These are phyloP conservation scores for Lota lota DNA, from an alignment of 2,113 vertebrate species.

Conservation along the genomic window DNA sequence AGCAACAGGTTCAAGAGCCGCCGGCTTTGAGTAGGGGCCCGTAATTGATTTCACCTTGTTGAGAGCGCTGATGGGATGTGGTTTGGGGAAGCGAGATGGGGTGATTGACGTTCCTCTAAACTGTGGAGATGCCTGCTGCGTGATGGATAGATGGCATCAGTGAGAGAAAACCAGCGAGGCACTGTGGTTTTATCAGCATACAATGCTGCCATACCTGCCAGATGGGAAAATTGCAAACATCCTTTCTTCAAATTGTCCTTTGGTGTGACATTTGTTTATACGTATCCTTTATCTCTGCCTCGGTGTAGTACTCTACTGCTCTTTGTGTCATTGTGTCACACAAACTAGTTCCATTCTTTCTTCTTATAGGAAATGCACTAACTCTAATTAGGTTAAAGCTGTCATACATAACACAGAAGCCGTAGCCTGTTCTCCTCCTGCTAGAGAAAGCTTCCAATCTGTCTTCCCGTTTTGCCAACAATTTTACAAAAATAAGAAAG, in stretches of 20 bases:
- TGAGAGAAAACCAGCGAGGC: constrained; percentile 38
- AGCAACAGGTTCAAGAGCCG: constrained; percentile 59
- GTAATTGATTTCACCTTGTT: constrained; percentile 69
- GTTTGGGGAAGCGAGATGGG: constrained; percentile 5
- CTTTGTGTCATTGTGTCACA: constrained; percentile 29
- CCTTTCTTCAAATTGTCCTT: background rate
- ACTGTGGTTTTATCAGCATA: constrained; percentile 50
- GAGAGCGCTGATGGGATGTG: constrained; percentile 27
- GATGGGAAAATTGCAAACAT: constrained; percentile 1
- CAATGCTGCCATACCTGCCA: constrained; percentile 22
- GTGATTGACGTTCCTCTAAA: constrained; percentile 47
- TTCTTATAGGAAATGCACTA: too few species aligned
- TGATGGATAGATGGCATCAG: constrained; percentile 52
- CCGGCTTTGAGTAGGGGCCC: constrained; percentile 17
- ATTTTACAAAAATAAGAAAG: constrained; percentile 48
- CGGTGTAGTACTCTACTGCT: constrained; percentile 52
- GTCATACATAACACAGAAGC: too few species aligned
- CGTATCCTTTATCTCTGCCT: constrained; percentile 19
- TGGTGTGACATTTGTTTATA: background rate
- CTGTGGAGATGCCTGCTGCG: constrained; percentile 38
- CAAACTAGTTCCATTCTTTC: too few species aligned
- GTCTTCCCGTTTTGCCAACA: constrained; percentile 24
- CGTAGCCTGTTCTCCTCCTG: constrained; percentile 6
- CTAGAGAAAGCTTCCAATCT: too few species aligned
- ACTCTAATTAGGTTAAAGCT: too few species aligned